Percentiles rank a stretch among this genome's conserved stretches.
Conservation (phyloP, 37 sponge, comb jelly and placozoan genomes). For the Halisarca cf. caerulea region DNA sequence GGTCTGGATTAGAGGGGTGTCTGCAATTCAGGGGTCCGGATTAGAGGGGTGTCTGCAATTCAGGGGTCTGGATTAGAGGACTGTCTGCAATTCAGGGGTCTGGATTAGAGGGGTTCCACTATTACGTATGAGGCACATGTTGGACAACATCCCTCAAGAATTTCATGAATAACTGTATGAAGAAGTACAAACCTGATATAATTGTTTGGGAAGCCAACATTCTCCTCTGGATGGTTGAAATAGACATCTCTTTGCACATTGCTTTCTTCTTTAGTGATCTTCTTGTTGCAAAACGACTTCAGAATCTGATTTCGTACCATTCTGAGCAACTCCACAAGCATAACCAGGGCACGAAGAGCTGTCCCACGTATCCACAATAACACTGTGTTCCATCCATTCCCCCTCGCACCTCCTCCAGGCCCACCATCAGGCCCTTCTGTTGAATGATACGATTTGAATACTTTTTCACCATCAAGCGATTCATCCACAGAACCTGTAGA, state of each 20-base stretch:
- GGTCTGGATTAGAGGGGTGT: too few species aligned
- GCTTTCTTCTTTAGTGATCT: not conserved
- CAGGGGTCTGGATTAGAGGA: too few species aligned
- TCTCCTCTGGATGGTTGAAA: conserved; percentile 34
- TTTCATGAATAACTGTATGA: too few species aligned
- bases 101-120: too few species aligned
- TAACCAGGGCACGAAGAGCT: not conserved
- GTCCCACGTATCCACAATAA: not conserved
- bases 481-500: too few species aligned
- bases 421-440: not conserved
- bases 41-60: too few species aligned
- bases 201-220: conserved; percentile 56
- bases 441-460: not conserved
- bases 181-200: conserved; percentile 43
- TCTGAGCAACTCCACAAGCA: not conserved
- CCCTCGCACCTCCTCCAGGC: not conserved
- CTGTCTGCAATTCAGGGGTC: too few species aligned
- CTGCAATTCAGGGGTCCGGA: too few species aligned
- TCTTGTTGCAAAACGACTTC: not conserved
- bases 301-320: not conserved
- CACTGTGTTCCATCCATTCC: not conserved
- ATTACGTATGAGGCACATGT: too few species aligned
- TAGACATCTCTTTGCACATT: conserved; percentile 23
- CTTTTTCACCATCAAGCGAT: not conserved
- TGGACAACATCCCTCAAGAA: too few species aligned